phyloP scores from a whole-genome alignment of 2,113 vertebrate genomes.

The Anhinga rufa region DNA sequence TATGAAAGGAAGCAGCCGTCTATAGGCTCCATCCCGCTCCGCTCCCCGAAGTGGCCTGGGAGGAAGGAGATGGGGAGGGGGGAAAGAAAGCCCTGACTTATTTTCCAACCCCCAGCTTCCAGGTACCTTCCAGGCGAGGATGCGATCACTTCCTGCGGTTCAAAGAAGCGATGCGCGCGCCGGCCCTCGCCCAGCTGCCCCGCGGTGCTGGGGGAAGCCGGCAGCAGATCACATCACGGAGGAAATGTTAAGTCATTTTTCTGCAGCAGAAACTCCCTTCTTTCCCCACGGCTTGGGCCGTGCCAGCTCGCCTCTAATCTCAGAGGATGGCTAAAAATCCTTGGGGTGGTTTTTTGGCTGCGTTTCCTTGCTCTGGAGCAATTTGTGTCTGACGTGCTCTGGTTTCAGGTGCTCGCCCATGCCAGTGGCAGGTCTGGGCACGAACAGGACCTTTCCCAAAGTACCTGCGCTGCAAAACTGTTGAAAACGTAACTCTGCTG shows the following conservation, averaged over 20 bases:
- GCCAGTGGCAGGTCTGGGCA: background rate
- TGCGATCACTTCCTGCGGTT: slow-evolving; percentile 40
- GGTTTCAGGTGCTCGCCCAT: background rate
- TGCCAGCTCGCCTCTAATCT: background rate
- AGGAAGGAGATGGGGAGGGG: slow-evolving; percentile 10
- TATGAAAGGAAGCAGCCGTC: slow-evolving; percentile 64
- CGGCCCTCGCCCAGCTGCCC: background rate
- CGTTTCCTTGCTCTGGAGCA: background rate
- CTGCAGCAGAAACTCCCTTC: background rate
- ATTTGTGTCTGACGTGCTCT: background rate
- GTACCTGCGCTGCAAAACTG: background rate
- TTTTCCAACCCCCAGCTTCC: slow-evolving; percentile 40
- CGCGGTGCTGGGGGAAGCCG: background rate
- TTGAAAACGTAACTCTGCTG: background rate
- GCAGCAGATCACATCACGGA: background rate
- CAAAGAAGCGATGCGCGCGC: background rate
- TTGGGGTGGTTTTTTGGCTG: background rate
- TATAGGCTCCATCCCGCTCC: background rate
- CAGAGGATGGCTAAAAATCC: background rate
- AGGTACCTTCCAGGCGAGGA: slow-evolving; percentile 45
- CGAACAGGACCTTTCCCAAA: background rate
- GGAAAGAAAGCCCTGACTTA: background rate
- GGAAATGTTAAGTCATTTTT: background rate
- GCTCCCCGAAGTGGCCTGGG: background rate
- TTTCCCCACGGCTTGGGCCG: background rate